Conservation (phyloP, 2,797 vertebrate genomes). For the Gallinago stenura region DNA sequence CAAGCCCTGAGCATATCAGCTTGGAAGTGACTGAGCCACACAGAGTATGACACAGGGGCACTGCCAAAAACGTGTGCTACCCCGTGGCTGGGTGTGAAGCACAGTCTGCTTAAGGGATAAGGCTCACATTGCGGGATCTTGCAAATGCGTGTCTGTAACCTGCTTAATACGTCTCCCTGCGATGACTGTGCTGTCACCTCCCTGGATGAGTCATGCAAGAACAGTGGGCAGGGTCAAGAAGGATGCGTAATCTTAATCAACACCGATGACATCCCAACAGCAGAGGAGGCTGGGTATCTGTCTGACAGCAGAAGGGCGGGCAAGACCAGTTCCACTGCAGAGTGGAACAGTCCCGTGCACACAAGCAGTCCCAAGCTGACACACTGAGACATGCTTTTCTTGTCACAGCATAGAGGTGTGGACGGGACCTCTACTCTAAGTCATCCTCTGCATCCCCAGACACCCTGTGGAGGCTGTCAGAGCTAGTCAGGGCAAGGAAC, state of each 20-base stretch:
- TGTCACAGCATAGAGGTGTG: not conserved
- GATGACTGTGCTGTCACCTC: not conserved
- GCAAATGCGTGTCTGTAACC: not conserved
- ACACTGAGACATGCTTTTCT: not conserved
- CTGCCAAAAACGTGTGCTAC: not conserved
- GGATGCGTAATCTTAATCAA: not conserved
- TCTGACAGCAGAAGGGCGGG: not conserved
- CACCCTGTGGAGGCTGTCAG: not conserved
- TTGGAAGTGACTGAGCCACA: not conserved
- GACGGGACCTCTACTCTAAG: not conserved
- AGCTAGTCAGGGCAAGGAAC: not conserved
- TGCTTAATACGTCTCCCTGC: not conserved
- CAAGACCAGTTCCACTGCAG: not conserved
- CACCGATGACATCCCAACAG: not conserved
- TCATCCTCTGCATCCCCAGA: not conserved
- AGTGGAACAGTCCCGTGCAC: not conserved
- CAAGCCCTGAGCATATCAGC: not conserved
- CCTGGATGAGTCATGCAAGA: conserved; percentile 27
- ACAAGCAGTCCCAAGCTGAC: not conserved
- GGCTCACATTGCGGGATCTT: not conserved
- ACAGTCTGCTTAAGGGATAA: not conserved
- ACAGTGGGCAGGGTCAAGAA: conserved; percentile 29
- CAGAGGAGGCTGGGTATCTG: not conserved
- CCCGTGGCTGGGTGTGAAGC: not conserved
- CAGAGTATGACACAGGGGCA: no score